A percentile compares a stretch with the other conserved stretches of the same genome.
Conservation (phyloP, 2,888 invertebrate genomes). For the Eupsilia transversa region DNA sequence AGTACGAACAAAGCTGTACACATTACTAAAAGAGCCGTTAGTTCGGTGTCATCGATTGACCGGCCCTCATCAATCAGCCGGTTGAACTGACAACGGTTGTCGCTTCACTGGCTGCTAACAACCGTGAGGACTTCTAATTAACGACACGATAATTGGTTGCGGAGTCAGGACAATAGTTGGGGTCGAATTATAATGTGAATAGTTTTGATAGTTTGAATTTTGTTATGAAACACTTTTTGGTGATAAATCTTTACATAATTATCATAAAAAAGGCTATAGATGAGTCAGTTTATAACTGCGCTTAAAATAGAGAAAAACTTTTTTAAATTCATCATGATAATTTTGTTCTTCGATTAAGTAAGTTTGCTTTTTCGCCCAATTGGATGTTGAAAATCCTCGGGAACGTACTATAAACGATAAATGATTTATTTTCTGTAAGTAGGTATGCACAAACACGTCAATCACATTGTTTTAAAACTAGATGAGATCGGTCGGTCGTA, state of each 20-base stretch:
- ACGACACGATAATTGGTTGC: conserved; percentile 40
- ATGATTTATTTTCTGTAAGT: too few relatives aligned
- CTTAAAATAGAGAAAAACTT: background rate
- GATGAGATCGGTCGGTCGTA: too few relatives aligned
- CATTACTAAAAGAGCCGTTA: conserved; percentile 43
- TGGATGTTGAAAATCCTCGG: too few relatives aligned
- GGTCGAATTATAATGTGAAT: conserved; percentile 25
- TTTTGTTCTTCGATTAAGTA: background rate
- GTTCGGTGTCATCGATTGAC: conserved; percentile 57
- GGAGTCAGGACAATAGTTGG: conserved; percentile 32
- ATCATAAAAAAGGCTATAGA: background rate
- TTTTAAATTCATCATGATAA: background rate
- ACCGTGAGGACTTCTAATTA: conserved; percentile 56
- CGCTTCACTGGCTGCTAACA: conserved; percentile 57
- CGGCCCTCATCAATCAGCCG: conserved; percentile 56
- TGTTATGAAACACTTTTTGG: conserved; percentile 2
- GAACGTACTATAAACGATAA: too few relatives aligned
- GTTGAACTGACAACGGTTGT: conserved; percentile 51
- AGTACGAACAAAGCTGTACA: conserved; percentile 13
- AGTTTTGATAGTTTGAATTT: conserved; percentile 26
- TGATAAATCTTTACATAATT: background rate
- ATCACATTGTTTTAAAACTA: too few relatives aligned
- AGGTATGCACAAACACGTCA: too few relatives aligned
- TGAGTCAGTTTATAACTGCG: background rate
- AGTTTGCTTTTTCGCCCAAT: background rate